A percentile compares a stretch with the other conserved stretches of the same genome.
These are phyloP conservation scores for Sylvilagus bachmani DNA, from an alignment of 2,113 vertebrate genomes.

Conservation along the genomic window DNA sequence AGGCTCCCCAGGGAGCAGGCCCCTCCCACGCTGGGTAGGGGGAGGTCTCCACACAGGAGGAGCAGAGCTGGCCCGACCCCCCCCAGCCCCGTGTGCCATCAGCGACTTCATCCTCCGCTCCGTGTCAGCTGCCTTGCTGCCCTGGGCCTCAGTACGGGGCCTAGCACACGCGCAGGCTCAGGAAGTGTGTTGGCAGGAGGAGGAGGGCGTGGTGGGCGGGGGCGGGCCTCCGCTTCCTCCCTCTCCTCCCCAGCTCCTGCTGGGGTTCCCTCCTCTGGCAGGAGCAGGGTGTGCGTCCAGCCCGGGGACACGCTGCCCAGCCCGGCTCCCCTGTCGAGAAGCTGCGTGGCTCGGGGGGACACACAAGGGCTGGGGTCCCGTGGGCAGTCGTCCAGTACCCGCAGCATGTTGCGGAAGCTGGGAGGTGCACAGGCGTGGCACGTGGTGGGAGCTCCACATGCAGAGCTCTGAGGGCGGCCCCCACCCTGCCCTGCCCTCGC, in stretches of 20 bases:
- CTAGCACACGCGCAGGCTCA: background rate
- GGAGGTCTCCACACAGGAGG: background rate
- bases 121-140: background rate
- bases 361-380: background rate
- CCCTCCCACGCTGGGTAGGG: background rate
- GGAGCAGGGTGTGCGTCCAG: background rate
- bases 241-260: background rate
- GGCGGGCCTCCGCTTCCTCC: too few species aligned
- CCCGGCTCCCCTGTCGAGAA: background rate
- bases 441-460: background rate
- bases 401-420: background rate
- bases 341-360: background rate
- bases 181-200: background rate
- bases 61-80: background rate
- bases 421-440: too few species aligned
- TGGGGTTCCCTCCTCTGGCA: background rate
- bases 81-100: background rate
- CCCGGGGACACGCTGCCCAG: too few species aligned
- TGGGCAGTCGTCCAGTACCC: background rate
- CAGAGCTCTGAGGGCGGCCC: background rate
- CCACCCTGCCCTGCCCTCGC: background rate
- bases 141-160: background rate
- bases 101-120: background rate
- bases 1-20: background rate
- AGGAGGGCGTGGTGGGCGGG: too few species aligned